phyloP scores from a whole-genome alignment of 2,888 invertebrate genomes.

The Apotomis turbidana region DNA sequence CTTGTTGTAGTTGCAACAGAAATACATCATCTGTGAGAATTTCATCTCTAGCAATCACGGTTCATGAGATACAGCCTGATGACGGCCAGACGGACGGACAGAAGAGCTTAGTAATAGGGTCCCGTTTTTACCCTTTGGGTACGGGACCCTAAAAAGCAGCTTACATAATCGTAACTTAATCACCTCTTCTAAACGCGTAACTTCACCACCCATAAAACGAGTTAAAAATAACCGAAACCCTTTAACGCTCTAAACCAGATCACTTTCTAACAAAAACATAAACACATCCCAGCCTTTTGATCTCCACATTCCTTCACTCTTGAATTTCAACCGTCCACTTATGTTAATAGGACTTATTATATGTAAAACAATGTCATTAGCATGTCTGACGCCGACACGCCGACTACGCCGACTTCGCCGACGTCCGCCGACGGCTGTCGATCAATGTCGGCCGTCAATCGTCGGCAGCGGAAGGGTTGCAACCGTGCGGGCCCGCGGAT shows the following conservation, averaged over 20 bases:
- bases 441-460: conserved; percentile 70
- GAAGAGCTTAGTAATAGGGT: too few relatives aligned
- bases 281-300: conserved; percentile 40
- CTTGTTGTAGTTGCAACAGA: too few relatives aligned
- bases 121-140: too few relatives aligned
- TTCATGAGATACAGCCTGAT: too few relatives aligned
- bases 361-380: conserved; percentile 80
- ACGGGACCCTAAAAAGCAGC: too few relatives aligned
- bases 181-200: not conserved
- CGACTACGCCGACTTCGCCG: conserved; percentile 54
- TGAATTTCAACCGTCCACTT: conserved; percentile 44
- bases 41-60: too few relatives aligned
- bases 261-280: conserved; percentile 40
- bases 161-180: too few relatives aligned
- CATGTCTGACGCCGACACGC: conserved; percentile 69
- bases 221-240: conserved; percentile 1
- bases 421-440: conserved; percentile 64
- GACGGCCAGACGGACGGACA: too few relatives aligned
- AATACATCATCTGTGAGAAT: too few relatives aligned
- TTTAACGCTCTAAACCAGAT: conserved; percentile 19
- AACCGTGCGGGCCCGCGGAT: conserved; percentile 45
- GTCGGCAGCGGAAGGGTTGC: conserved; percentile 55
- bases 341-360: conserved; percentile 68
- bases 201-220: conserved; percentile 6
- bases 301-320: conserved; percentile 31